Evolutionary conservation across 2,797 vertebrate species (phyloP).

Genomic region (Sus cebifrons): DNA sequence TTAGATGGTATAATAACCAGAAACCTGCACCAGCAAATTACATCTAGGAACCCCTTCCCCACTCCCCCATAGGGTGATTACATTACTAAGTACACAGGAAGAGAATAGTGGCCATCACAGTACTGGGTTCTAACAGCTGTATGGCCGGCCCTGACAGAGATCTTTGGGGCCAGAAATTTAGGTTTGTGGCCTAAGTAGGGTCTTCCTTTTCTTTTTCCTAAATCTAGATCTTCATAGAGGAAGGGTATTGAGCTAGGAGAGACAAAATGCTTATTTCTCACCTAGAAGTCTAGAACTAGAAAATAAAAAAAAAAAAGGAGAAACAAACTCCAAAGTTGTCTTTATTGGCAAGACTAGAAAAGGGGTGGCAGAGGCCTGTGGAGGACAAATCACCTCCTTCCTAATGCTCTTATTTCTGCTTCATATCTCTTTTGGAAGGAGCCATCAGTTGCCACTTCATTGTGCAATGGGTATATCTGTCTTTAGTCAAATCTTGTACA

Average conservation of each 20-base stretch:
- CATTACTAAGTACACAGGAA: not conserved
- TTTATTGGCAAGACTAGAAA: not conserved
- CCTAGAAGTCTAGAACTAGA: not conserved
- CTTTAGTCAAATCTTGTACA: not conserved
- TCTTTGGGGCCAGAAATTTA: not conserved
- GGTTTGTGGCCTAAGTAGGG: not conserved
- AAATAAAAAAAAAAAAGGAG: not conserved
- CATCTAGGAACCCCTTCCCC: not conserved
- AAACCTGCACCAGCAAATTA: not conserved
- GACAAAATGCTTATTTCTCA: not conserved
- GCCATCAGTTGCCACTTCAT: not conserved
- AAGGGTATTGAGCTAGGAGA: not conserved
- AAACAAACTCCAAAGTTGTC: not conserved
- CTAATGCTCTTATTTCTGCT: not conserved
- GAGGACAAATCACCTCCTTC: not conserved
- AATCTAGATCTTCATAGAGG: not conserved
- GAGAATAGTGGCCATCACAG: not conserved
- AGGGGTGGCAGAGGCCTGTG: not conserved
- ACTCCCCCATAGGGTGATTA: not conserved
- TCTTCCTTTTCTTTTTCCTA: not conserved
- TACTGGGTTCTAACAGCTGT: not conserved
- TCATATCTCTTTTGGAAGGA: not conserved
- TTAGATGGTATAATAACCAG: not conserved
- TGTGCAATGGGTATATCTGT: not conserved
- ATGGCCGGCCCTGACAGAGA: not conserved